phyloP scores from a whole-genome alignment of 1,140 invertebrate species.

The Druon quercuslanigerum region DNA sequence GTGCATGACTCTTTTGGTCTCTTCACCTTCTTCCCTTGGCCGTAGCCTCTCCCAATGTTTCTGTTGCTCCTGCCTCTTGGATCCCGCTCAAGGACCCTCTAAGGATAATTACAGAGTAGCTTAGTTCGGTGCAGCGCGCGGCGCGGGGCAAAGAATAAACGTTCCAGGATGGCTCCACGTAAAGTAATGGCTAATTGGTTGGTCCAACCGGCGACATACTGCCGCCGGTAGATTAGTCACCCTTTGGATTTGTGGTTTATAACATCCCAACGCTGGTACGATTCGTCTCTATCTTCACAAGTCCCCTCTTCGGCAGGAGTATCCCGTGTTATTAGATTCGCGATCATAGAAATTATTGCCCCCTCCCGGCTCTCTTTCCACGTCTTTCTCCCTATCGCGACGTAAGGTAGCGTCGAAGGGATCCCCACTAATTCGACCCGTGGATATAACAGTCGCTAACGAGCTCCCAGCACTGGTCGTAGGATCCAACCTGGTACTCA shows the following conservation, averaged over 20 bases:
- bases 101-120: conserved; percentile 72
- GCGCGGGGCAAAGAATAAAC: conserved; percentile 56
- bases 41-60: conserved; percentile 8
- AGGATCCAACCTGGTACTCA: conserved; percentile 10
- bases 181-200: conserved; percentile 69
- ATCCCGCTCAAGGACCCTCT: conserved; percentile 61
- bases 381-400: conserved; percentile 17
- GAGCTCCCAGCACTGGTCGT: conserved; percentile 37
- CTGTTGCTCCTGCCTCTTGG: conserved; percentile 44
- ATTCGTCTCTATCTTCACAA: conserved; percentile 18
- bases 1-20: conserved; percentile 55
- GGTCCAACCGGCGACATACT: conserved; percentile 54
- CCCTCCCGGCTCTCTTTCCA: conserved; percentile 32
- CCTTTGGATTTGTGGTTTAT: conserved; percentile 47
- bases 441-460: conserved; percentile 56
- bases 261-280: conserved; percentile 26
- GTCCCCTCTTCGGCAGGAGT: conserved; percentile 34
- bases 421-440: conserved; percentile 45
- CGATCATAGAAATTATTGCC: conserved; percentile 66
- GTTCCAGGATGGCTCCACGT: conserved; percentile 57
- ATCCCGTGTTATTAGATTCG: conserved; percentile 60
- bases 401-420: background rate
- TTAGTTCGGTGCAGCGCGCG: conserved; percentile 50
- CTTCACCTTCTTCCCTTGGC: conserved; percentile 32
- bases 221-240: conserved; percentile 63